Evolutionary conservation across 2,797 vertebrate genomes (phyloP).

Genomic region (Dendrocincla fuliginosa): DNA sequence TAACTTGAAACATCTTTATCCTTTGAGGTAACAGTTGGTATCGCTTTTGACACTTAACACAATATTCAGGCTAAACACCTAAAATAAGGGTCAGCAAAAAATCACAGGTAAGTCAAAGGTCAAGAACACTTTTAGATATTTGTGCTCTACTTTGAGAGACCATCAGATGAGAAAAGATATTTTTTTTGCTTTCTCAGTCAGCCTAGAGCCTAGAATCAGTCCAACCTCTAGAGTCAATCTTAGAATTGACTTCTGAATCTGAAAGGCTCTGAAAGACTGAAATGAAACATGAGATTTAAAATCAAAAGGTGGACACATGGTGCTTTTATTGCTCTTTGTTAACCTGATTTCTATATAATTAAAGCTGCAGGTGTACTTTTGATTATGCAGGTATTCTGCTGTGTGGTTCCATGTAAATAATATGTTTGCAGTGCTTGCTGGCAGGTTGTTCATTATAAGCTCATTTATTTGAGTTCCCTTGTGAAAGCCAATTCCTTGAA

Average conservation of each 20-base stretch:
- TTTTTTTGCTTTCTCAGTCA: background rate
- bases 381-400: constrained; percentile 28
- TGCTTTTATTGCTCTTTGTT: background rate
- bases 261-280: background rate
- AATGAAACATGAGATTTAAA: background rate
- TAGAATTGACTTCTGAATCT: background rate
- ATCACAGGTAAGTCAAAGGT: background rate
- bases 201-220: background rate
- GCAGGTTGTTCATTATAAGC: constrained; percentile 43
- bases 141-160: background rate
- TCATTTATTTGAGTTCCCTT: constrained; percentile 51
- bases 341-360: constrained; percentile 19
- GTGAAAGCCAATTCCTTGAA: constrained; percentile 45
- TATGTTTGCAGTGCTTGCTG: background rate
- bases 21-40: background rate
- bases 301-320: background rate
- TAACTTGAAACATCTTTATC: background rate
- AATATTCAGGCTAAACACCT: background rate
- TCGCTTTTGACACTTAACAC: background rate
- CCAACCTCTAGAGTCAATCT: background rate
- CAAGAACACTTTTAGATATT: background rate
- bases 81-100: background rate
- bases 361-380: constrained; percentile 41
- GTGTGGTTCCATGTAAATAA: constrained; percentile 9
- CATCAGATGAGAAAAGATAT: background rate